Evolutionary conservation across 2,113 vertebrate species (phyloP), one percentile per base, ranked within the genome.

Genomic region (Scortum barcoo): DNA sequence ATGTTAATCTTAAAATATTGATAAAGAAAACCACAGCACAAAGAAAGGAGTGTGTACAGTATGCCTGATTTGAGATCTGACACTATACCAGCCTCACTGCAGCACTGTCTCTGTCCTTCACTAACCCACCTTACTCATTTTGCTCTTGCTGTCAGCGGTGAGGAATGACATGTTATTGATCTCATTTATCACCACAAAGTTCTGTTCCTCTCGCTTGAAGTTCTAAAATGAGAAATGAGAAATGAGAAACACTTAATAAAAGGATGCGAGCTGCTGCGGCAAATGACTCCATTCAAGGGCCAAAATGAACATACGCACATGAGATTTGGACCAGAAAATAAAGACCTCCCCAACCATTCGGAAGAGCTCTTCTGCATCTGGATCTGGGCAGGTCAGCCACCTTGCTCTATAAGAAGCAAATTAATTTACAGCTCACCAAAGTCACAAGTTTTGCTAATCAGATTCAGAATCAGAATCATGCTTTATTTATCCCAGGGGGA

Each of bases 141-240:
- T 99, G 91, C 97, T 99, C 88, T 98, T 98, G 94, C 96, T 99
- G 93, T 98, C 97, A 1, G 97, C 97, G 0, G 97, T 99, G 87
- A 99, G 96, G 90, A 99, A 99, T 20, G 97, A 97, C 97, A 99
- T 99, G 93, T 99, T 99, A 93, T 99, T 99, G 87, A 99, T 99
- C 92, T 98, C 97, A 24, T 98, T 99, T 92, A 97, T 97, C 83
- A 98, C 97, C 91, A 98, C 97, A 22, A 99, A 98, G 90, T 99
- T 98, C 94, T 99, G 97, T 80, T 99, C 97, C 88, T 99, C 97
- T 0, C 97, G 95, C 84, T 99, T 99, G 85, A 99, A 99, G 77
- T 99, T 98, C 97, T 98, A 85, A 24, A 65, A 22, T 19, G 1
- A 65, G 44, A 76, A n/a, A n/a, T n/a, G 10, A 76, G 50, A 76